Evolutionary conservation across 1,140 invertebrate species (phyloP).

Genomic region (Grapholita molesta): DNA sequence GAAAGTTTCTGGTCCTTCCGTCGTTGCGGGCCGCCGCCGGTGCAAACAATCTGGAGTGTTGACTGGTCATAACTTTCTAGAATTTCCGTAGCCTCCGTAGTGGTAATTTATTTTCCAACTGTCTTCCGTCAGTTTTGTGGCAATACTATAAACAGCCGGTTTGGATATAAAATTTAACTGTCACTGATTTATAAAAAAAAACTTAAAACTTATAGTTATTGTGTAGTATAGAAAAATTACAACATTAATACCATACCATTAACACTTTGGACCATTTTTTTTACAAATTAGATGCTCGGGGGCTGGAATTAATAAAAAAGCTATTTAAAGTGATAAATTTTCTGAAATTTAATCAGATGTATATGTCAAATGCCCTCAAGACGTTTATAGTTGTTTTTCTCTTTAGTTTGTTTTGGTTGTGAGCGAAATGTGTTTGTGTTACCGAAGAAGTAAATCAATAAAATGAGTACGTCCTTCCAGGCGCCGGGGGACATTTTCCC

Average conservation of each 20-base stretch:
- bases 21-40: constrained; percentile 23
- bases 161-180: not conserved
- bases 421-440: constrained; percentile 15
- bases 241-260: too few species aligned
- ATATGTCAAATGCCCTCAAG: not conserved
- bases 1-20: constrained; percentile 39
- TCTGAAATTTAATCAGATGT: not conserved
- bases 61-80: constrained; percentile 40
- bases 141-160: not conserved
- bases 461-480: constrained; percentile 12
- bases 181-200: too few species aligned
- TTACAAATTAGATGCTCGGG: not conserved
- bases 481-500: constrained; percentile 12
- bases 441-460: constrained; percentile 7
- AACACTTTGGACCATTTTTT: too few species aligned
- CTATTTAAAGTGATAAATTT: not conserved
- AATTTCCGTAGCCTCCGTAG: constrained; percentile 31
- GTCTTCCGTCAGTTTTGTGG: not conserved
- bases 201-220: too few species aligned
- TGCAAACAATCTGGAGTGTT: constrained; percentile 45
- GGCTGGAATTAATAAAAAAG: not conserved
- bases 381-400: not conserved
- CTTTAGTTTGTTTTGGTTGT: constrained; percentile 9
- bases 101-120: constrained; percentile 26
- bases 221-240: too few species aligned